These are phyloP conservation scores for Falco novaeseelandiae DNA, from an alignment of 2,797 vertebrate genomes.

Conservation along the genomic window DNA sequence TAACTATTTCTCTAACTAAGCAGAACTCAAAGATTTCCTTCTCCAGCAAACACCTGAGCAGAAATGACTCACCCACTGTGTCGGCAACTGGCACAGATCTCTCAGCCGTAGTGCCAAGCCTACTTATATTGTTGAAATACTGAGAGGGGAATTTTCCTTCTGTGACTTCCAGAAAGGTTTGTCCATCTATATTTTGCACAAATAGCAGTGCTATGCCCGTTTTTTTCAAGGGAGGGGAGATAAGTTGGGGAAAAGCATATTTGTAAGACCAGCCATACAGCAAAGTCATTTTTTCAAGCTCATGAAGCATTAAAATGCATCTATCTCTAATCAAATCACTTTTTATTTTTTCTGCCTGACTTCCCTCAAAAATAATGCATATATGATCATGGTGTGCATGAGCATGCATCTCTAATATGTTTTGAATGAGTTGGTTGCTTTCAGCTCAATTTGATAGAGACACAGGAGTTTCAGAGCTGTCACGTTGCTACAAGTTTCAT, in stretches of 20 bases:
- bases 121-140: neutral
- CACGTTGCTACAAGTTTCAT: neutral
- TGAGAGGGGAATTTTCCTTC: neutral
- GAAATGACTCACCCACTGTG: neutral
- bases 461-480: neutral
- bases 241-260: neutral
- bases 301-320: neutral
- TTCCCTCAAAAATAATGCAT: neutral
- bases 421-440: slow-evolving; percentile 7
- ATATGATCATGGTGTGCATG: slow-evolving; percentile 6
- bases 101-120: neutral
- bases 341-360: slow-evolving; percentile 30
- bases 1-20: slow-evolving; percentile 10
- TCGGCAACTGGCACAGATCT: neutral
- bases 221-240: neutral
- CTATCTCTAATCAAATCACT: slow-evolving; percentile 31
- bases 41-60: slow-evolving; percentile 50
- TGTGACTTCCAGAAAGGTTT: neutral
- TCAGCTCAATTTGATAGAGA: neutral
- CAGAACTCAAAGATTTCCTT: slow-evolving; percentile 26
- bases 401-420: slow-evolving; percentile 40
- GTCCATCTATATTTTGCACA: neutral
- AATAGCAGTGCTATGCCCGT: neutral
- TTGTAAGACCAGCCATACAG: neutral
- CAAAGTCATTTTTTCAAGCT: slow-evolving; percentile 13